Evolutionary conservation across 2,797 vertebrate genomes (phyloP).

Genomic region (Schizothorax lantsangensis): DNA sequence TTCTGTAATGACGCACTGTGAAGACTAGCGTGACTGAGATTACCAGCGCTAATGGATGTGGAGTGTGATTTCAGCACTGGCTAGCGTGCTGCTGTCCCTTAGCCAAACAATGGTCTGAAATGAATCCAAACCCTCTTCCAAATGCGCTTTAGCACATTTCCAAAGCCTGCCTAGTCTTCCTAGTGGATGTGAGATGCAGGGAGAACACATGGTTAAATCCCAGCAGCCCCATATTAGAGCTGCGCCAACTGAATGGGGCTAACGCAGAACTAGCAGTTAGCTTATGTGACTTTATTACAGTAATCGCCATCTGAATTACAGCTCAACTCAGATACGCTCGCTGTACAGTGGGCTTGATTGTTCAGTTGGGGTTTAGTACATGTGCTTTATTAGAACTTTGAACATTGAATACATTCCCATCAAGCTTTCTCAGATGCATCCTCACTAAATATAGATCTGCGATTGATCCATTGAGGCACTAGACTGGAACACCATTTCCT

Average conservation of each 20-base stretch:
- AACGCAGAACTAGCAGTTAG: conserved; percentile 33
- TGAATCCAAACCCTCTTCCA: conserved; percentile 1
- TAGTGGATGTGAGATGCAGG: conserved; percentile 7
- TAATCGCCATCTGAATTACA: conserved; percentile 49
- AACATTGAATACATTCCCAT: conserved; percentile 41
- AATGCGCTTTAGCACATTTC: conserved; percentile 45
- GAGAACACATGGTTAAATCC: conserved; percentile 49
- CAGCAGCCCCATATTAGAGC: conserved; percentile 10
- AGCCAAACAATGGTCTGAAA: conserved; percentile 38
- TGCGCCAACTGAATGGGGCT: conserved; percentile 12
- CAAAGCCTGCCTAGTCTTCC: conserved; percentile 40
- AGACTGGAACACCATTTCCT: conserved; percentile 39
- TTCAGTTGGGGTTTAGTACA: conserved; percentile 44
- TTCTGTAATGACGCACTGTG: conserved; percentile 43
- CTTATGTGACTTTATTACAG: conserved; percentile 41
- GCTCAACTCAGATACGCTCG: conserved; percentile 19
- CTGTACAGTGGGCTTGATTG: conserved; percentile 21
- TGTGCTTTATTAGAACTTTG: conserved; percentile 47
- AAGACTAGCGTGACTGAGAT: conserved; percentile 59
- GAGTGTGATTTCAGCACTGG: conserved; percentile 52
- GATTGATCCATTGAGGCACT: conserved; percentile 47
- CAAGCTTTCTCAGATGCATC: conserved; percentile 46
- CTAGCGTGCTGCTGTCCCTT: conserved; percentile 35
- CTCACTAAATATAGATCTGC: conserved; percentile 55
- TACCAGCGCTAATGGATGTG: conserved; percentile 57